Evolutionary conservation across 1,140 invertebrate genomes (phyloP), one percentile per base, ranked within the genome.

Genomic region (Hesperophylax magnus): DNA sequence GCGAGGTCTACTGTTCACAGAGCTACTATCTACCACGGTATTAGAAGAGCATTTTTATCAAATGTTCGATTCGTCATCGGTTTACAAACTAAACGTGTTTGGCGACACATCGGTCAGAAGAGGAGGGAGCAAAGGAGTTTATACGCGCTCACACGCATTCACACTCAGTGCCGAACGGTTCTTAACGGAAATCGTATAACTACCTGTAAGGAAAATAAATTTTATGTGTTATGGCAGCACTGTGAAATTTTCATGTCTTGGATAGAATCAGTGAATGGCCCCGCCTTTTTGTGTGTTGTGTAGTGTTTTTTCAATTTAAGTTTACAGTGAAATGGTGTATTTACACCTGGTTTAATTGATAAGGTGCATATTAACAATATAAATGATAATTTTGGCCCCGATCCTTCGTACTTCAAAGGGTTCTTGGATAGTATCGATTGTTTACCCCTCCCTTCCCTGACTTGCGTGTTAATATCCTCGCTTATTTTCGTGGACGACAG

Each of bases 231-330:
- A 56, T 75, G 71, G 71, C 54, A 56, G 18, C 71, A 54, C 53
- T 75, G 27, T 58, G 20, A 56, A 58, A 24, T 75, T 75, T 75
- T 75, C 69, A 72, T 56, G 52, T 54, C 71, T 75, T 53, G 71
- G 22, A 71, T 52, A 58, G 71, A 75, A 56, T 75, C 52, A 8
- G 78, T 54, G 69, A 74, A 79, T 75, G 78, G 78, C 78, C 78
- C 78, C 78, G 67, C 78, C 78, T 79, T 75, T 79, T 79, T 79
- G 53, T 79, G 56, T 79, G 67, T 79, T 79, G 39, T 72, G 27
- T 31, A 61, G 67, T 71, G 69, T 74, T 74, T 63, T 79, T 79
- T 79, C 58, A 47, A 56, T 27, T 74, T 79, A 47, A 74, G n/a
- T 61, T 78, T 17, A 27, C 17, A 74, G 67, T 79, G 78, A 79